Base-by-base conservation (phyloP, 2,113 vertebrate species). In the Erpornis zantholeuca region DNA sequence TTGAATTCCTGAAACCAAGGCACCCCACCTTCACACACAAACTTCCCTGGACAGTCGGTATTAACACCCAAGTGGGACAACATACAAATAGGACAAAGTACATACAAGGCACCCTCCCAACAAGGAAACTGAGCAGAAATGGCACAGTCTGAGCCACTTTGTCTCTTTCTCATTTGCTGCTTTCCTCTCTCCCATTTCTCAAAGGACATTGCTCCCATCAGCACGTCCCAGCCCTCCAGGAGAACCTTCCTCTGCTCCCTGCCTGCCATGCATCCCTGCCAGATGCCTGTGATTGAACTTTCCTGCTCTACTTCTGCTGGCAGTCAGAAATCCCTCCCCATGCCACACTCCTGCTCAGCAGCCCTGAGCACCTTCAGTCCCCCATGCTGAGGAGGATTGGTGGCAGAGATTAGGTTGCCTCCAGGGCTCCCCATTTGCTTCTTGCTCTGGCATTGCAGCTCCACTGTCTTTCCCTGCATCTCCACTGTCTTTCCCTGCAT, bases 31-130 rank as follows among this genome's bases (percentile, higher is more conserved):
- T 65, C 53, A 53, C 1, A 2, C 9, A 24, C 70, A 75, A 19
- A 56, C 61, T 79, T 79, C 40, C 66, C 61, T 25, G 33, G 11
- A 15, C 65, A 76, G 24, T 7, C 0, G 0, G 9, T 28, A 56
- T 31, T 2, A 0, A 85, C 36, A 40, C 3, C 27, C 50, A 54
- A 45, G n/a, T 16, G n/a, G 36, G 31, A 64, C 47, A 75, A 40
- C 11, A n/a, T 1, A 33, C 5, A 14, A 92, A 68, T 12, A 44
- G 38, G 42, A 52, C 29, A 44, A 91, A 84, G 61, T n/a, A 64
- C 29, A 14, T 23, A n/a, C 25, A 66, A 81, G 38, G 15, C 29
- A 86, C 9, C 3, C 15, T 87, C 31, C n/a, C 33, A 38, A 52
- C 0, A 0, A 72, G 25, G n/a, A 87, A 87, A 65, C 19, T 3